Base-by-base conservation (phyloP, 1,140 invertebrate genomes). In the Macrostomum lignano region DNA sequence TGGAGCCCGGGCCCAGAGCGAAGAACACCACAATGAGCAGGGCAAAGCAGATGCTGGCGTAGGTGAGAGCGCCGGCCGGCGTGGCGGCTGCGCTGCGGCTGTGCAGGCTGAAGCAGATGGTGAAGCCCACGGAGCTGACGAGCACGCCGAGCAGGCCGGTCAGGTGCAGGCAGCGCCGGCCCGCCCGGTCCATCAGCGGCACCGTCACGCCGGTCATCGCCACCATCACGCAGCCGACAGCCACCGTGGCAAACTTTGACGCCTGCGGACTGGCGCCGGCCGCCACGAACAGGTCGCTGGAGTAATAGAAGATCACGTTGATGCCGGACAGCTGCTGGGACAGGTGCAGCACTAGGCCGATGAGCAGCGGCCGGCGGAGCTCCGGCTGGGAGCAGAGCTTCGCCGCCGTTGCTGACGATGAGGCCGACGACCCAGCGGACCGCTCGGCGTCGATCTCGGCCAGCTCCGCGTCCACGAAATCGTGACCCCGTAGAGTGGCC, bases 261-360 rank as follows among this genome's bases (percentile, higher is more conserved):
- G 63, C 55, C 0, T 48, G 41, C 0, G 61, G 49, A 3, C 46
- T 52, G 5, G 82, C 49, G 2, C 66, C 62, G 6, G 74, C 73
- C 36, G 63, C 65, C 38, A 52, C 56, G 50, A 81, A 81, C 31
- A 82, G 77, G 17, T 63, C 61, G 0, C 71, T 74, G 0, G 76
- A 82, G 61, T 72, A 84, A 56, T 73, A 81, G 48, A 82, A 76
- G 3, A 84, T 75, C n/a, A n/a, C 75, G 46, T 77, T 78, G 43
- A 84, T 84, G 9, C 78, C 77, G 15, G 72, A 75, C 1, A 82
- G 58, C 49, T 84, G 78, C 48, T 84, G 78, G 0, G 74, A 73
- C 1, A 82, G 51, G 70, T 82, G 81, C 42, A 82, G 63, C 38
- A 76, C 67, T 3, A 75, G 58, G 2, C 74, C 65, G 39, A 84